These are phyloP conservation scores for Malurus elegans DNA, from an alignment of 2,113 vertebrate species.

Conservation along the genomic window DNA sequence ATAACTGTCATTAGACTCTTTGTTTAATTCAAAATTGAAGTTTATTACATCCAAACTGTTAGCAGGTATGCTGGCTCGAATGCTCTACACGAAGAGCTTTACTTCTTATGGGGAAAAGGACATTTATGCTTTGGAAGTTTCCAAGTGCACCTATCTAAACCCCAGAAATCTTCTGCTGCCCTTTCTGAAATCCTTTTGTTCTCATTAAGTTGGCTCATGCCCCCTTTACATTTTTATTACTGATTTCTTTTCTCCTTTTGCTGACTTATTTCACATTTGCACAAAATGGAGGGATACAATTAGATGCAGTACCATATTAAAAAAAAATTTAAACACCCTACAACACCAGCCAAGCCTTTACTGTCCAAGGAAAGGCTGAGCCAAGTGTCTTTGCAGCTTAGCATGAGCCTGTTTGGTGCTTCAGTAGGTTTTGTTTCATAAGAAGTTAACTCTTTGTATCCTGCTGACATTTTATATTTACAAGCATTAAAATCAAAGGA, in stretches of 20 bases:
- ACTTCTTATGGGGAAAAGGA: background rate
- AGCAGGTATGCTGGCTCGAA: background rate
- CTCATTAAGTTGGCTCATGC: background rate
- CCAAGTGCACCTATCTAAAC: background rate
- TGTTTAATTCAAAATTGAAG: conserved; percentile 45
- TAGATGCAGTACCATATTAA: background rate
- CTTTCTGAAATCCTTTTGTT: background rate
- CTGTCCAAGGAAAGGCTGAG: background rate
- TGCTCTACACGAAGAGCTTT: background rate
- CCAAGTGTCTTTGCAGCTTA: background rate
- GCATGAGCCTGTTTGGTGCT: background rate
- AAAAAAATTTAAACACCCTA: background rate
- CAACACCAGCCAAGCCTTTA: background rate
- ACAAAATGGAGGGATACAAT: background rate
- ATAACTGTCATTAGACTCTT: conserved; percentile 51
- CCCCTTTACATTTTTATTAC: background rate
- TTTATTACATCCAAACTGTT: conserved; percentile 51
- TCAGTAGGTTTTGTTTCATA: background rate
- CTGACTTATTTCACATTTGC: background rate
- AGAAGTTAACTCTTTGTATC: background rate
- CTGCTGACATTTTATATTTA: conserved; percentile 8
- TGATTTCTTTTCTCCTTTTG: background rate
- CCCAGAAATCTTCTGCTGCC: background rate
- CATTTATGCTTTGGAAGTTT: background rate
- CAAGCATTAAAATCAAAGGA: conserved; percentile 13